These are phyloP conservation scores for Acromyrmex heyeri DNA, from an alignment of 1,140 invertebrate genomes.

Conservation along the genomic window DNA sequence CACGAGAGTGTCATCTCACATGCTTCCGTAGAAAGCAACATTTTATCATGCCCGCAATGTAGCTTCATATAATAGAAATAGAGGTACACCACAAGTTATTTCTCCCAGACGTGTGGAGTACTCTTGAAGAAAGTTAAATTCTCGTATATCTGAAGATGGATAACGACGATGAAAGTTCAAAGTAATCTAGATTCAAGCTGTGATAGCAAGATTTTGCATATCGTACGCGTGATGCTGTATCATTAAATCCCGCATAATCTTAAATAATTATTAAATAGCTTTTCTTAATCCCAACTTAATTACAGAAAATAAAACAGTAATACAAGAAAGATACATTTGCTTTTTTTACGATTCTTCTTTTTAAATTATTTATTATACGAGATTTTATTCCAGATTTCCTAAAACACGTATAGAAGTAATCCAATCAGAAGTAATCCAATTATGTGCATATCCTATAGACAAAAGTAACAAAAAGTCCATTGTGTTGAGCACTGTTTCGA, in stretches of 20 bases:
- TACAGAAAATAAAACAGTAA: not conserved
- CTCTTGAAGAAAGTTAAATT: constrained; percentile 50
- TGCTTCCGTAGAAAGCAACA: constrained; percentile 57
- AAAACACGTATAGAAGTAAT: not conserved
- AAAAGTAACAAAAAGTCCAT: not conserved
- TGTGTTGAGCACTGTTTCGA: constrained; percentile 47
- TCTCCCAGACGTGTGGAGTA: not conserved
- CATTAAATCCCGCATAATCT: not conserved
- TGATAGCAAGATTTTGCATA: not conserved
- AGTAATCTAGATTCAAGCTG: constrained; percentile 24
- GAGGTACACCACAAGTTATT: constrained; percentile 45
- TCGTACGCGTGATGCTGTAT: not conserved
- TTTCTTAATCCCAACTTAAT: not conserved
- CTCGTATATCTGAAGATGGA: constrained; percentile 25
- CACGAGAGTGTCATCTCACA: constrained; percentile 54
- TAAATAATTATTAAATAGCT: not conserved
- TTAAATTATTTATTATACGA: not conserved
- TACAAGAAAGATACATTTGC: not conserved
- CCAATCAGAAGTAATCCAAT: not conserved
- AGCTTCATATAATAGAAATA: constrained; percentile 66
- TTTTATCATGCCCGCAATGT: constrained; percentile 66
- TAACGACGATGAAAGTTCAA: constrained; percentile 54
- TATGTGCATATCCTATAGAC: not conserved
- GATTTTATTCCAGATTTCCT: not conserved
- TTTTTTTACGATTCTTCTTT: not conserved